Evolutionary conservation across 2,113 vertebrate species (phyloP).

Genomic region (Capreolus pygargus): DNA sequence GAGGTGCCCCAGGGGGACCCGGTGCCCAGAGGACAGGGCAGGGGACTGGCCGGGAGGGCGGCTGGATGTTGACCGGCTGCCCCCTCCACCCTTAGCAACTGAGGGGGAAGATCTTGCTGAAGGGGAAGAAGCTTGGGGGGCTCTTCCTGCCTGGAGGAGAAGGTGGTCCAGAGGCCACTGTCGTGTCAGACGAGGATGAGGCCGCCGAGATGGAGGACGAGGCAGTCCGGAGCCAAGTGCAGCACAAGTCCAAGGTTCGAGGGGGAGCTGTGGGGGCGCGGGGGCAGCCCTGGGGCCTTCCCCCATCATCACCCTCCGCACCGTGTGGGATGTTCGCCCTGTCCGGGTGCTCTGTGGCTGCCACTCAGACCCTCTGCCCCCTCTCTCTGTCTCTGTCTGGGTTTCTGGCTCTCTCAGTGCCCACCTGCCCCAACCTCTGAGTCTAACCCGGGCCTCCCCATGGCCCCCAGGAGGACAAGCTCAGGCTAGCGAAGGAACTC

Average conservation of each 20-base stretch:
- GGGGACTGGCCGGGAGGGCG: background rate
- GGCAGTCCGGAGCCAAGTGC: conserved; percentile 79
- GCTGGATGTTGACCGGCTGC: background rate
- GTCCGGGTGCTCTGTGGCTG: conserved; percentile 23
- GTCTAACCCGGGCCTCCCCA: conserved; percentile 51
- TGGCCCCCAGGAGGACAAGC: conserved; percentile 85
- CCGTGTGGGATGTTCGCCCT: background rate
- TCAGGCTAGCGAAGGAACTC: conserved; percentile 91
- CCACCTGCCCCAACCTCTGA: conserved; percentile 19
- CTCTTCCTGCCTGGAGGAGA: conserved; percentile 77
- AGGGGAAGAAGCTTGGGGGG: conserved; percentile 93
- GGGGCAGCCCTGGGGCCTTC: conserved; percentile 48
- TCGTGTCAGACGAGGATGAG: conserved; percentile 96
- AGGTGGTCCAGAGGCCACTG: conserved; percentile 83
- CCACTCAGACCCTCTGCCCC: conserved; percentile 57
- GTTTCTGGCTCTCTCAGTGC: conserved; percentile 58
- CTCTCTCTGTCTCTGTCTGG: conserved; percentile 36
- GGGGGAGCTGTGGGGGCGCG: conserved; percentile 58
- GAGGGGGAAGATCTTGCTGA: conserved; percentile 92
- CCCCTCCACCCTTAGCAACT: conserved; percentile 84
- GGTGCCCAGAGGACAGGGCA: background rate
- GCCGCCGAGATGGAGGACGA: conserved; percentile 91
- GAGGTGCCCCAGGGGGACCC: conserved; percentile 81
- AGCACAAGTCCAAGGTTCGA: conserved; percentile 79
- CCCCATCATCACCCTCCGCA: background rate